These are phyloP conservation scores for Lamellibrachia satsuma DNA, from an alignment of 2,888 invertebrate species.

Conservation along the genomic window DNA sequence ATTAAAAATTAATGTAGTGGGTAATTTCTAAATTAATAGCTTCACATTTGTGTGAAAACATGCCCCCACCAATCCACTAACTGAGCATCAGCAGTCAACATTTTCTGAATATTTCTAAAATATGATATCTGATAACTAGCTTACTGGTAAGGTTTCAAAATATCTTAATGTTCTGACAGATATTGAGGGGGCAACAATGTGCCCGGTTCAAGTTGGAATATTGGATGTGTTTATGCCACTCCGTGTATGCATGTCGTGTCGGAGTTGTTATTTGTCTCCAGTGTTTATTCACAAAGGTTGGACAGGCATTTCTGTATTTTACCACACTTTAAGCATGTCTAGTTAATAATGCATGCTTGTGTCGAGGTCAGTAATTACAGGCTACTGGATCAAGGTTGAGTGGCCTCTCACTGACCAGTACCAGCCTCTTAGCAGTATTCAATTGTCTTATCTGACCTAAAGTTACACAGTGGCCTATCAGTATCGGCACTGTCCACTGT, in stretches of 20 bases:
- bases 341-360: not conserved
- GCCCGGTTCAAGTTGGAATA: not conserved
- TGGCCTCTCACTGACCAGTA: not conserved
- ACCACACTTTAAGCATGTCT: not conserved
- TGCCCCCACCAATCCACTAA: not conserved
- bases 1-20: too few species aligned
- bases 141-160: not conserved
- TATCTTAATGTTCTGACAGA: not conserved
- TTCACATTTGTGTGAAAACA: not conserved
- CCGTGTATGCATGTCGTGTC: not conserved
- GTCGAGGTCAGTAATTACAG: not conserved
- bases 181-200: not conserved
- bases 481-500: not conserved
- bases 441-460: not conserved
- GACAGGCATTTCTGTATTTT: not conserved
- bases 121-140: not conserved
- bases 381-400: not conserved
- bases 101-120: not conserved
- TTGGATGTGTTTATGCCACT: not conserved
- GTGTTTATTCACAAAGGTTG: constrained; percentile 1
- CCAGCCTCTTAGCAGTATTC: constrained; percentile 5
- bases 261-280: not conserved
- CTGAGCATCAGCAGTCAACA: not conserved
- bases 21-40: too few species aligned
- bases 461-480: not conserved